Conservation (phyloP, 1,140 invertebrate species). For the Hermatobates lingyangjiaoensis region DNA sequence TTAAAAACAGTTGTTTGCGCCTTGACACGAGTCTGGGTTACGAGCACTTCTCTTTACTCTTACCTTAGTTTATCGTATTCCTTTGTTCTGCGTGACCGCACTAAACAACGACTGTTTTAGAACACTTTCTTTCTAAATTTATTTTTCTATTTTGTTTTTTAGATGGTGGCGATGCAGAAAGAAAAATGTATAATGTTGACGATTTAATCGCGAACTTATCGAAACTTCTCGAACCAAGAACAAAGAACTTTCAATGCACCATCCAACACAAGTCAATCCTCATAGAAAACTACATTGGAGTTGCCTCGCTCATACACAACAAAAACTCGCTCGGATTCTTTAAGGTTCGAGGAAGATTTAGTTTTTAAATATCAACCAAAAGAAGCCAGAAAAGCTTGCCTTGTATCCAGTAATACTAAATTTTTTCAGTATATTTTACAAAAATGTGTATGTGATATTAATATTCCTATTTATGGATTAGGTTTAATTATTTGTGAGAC, state of each 20-base stretch:
- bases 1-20: too few species aligned
- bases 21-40: too few species aligned
- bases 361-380: conserved; percentile 53
- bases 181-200: conserved; percentile 34
- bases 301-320: conserved; percentile 64
- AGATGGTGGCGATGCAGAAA: conserved; percentile 20
- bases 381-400: too few species aligned
- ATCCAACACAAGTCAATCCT: conserved; percentile 50
- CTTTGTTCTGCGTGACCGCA: too few species aligned
- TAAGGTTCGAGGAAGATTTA: conserved; percentile 65
- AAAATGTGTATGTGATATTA: too few species aligned
- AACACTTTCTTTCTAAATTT: neutral
- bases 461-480: too few species aligned
- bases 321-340: conserved; percentile 65
- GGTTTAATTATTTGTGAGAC: too few species aligned
- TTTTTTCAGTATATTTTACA: too few species aligned
- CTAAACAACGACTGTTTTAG: too few species aligned
- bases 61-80: too few species aligned
- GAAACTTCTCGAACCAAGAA: conserved; percentile 26
- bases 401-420: too few species aligned
- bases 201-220: conserved; percentile 33
- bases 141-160: conserved; percentile 10
- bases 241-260: conserved; percentile 24
- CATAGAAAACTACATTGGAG: conserved; percentile 58
- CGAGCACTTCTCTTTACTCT: too few species aligned